These are phyloP conservation scores for Phaethornis superciliosus DNA, from an alignment of 2,113 vertebrate species.

Conservation along the genomic window DNA sequence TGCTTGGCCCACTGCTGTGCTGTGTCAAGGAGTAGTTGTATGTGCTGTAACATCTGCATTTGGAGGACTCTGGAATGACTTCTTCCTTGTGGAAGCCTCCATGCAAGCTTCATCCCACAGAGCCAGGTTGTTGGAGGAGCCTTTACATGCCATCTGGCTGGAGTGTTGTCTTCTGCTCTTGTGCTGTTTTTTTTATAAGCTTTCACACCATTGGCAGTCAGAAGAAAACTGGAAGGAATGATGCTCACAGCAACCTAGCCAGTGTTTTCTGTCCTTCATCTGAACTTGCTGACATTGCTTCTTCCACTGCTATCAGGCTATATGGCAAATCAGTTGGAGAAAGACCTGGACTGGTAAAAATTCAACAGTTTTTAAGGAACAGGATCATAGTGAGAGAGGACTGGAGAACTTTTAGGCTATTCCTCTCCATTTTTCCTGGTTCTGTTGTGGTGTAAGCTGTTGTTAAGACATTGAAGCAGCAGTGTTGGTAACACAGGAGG, in stretches of 20 bases:
- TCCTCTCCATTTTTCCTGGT: background rate
- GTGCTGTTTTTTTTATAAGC: background rate
- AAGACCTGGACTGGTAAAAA: background rate
- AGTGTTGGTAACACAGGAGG: background rate
- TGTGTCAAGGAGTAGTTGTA: background rate
- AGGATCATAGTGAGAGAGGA: background rate
- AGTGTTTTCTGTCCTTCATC: background rate
- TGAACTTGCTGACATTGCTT: background rate
- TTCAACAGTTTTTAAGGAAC: background rate
- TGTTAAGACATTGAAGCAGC: background rate
- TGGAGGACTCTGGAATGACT: background rate
- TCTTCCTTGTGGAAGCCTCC: background rate
- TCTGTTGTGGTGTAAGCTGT: background rate
- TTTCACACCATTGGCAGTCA: background rate
- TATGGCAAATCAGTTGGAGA: background rate
- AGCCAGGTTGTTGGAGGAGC: background rate
- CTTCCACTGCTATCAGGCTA: background rate
- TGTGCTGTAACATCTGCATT: background rate
- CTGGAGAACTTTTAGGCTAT: background rate
- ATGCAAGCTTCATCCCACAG: background rate
- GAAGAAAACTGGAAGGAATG: background rate
- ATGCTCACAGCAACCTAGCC: background rate
- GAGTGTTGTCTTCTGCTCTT: background rate
- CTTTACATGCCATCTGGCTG: background rate
- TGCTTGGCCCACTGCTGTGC: background rate